A percentile compares a stretch with the other conserved stretches of the same genome.
Conservation (phyloP, 2,888 invertebrate genomes). For the Pycnomerus fuliginosus region DNA sequence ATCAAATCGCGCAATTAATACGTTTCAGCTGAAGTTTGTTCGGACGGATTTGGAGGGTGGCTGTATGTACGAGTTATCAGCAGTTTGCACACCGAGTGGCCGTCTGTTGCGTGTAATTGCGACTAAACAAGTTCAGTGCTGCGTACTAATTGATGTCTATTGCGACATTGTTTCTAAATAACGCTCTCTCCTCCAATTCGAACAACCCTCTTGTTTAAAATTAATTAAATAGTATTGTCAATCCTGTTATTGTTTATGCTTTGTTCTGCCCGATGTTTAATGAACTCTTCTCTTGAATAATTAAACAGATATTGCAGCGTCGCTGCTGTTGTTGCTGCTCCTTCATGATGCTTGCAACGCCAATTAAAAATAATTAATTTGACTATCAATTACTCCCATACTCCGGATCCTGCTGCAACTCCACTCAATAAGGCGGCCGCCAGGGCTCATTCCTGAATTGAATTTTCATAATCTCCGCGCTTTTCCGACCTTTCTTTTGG, state of each 20-base stretch:
- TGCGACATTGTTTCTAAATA: conserved; percentile 53
- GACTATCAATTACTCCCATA: too few relatives aligned
- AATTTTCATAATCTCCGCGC: too few relatives aligned
- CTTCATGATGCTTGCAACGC: too few relatives aligned
- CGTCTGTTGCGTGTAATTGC: conserved; percentile 54
- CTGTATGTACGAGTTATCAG: conserved; percentile 42
- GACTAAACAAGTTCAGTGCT: conserved; percentile 54
- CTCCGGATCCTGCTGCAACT: too few relatives aligned
- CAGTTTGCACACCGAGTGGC: conserved; percentile 47
- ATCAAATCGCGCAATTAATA: conserved; percentile 20
- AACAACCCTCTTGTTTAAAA: conserved; percentile 41
- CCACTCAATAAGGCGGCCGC: too few relatives aligned
- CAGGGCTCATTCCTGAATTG: too few relatives aligned
- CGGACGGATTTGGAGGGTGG: conserved; percentile 12
- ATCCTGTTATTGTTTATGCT: conserved; percentile 35
- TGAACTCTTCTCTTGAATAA: conserved; percentile 33
- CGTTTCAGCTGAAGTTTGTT: conserved; percentile 17
- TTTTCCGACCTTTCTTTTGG: too few relatives aligned
- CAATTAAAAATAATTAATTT: too few relatives aligned
- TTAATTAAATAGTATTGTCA: conserved; percentile 47
- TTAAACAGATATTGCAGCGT: too few relatives aligned
- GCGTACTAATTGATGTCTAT: conserved; percentile 54
- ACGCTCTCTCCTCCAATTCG: conserved; percentile 31
- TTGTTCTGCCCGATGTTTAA: conserved; percentile 32
- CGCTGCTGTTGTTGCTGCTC: too few relatives aligned